Evolutionary conservation across 2,113 vertebrate species (phyloP).

Genomic region (Furnarius figulus): DNA sequence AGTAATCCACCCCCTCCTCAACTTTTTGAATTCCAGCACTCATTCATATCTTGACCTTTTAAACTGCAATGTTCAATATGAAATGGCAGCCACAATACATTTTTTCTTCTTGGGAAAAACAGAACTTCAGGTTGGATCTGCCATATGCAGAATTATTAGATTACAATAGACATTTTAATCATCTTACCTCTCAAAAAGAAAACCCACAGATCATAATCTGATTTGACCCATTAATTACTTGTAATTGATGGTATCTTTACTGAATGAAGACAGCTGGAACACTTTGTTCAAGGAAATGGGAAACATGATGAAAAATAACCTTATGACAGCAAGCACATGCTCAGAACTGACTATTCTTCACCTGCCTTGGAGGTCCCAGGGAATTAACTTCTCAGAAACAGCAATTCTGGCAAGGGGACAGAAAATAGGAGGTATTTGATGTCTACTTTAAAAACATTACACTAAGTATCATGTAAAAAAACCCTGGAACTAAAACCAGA

Average conservation of each 20-base stretch:
- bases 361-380: neutral
- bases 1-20: neutral
- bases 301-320: neutral
- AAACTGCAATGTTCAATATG: neutral
- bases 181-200: neutral
- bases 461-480: neutral
- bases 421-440: neutral
- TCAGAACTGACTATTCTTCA: neutral
- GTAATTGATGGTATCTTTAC: neutral
- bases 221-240: conserved; percentile 5
- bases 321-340: neutral
- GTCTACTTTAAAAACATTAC: neutral
- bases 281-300: neutral
- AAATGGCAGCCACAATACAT: neutral
- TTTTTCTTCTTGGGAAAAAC: neutral
- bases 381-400: neutral
- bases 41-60: neutral
- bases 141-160: neutral
- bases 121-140: neutral
- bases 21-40: neutral
- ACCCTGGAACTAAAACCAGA: neutral
- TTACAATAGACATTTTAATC: neutral
- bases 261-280: neutral
- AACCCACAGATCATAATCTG: neutral
- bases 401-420: neutral